Evolutionary conservation across 1,140 invertebrate genomes (phyloP), one percentile per base, ranked within the genome.

Genomic region (Aphaenogaster floridana): DNA sequence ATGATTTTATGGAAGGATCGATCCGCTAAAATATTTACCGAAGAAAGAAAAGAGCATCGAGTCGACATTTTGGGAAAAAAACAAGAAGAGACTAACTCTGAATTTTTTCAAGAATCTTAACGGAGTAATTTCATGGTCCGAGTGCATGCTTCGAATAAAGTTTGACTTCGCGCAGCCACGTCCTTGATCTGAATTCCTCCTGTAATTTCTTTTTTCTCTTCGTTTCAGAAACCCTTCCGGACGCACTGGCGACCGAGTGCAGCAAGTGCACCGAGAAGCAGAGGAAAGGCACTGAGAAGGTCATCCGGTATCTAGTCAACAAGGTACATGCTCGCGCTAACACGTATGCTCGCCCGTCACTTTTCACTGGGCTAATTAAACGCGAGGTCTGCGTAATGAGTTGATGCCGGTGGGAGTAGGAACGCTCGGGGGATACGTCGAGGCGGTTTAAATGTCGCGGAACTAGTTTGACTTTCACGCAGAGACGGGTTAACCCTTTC

Each of bases 211-310:
- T 54, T 2, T 28, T 52, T 64, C 9, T 39, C 3, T 52, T 39
- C 1, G 36, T 92, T 92, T 36, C 91, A 95, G 96, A 95, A 8
- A 74, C 95, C 17, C 91, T 97, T 1, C 96, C 96, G 28, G 97
- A 97, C 86, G 97, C 97, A 5, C 84, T 97, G 48, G 93, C 95
- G 86, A 97, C 95, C 0, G 96, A 95, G 11, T 97, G 97, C 90
- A 89, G 86, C 48, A 97, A 97, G 92, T 97, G 97, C 88, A 96
- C 95, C 59, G 95, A 96, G n/a, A 94, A 94, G 42, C 97, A 97
- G 92, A 95, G 94, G 68, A 87, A 93, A 0, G 96, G 96, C 45
- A 95, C 96, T 7, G 94, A 96, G 57, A 96, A 95, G 86, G 95
- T 97, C 5, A 95, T 96, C 66, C 96, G 95, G 89, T 94, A 91